Conservation (phyloP, 2,888 invertebrate genomes). For the Melanargia galathea region DNA sequence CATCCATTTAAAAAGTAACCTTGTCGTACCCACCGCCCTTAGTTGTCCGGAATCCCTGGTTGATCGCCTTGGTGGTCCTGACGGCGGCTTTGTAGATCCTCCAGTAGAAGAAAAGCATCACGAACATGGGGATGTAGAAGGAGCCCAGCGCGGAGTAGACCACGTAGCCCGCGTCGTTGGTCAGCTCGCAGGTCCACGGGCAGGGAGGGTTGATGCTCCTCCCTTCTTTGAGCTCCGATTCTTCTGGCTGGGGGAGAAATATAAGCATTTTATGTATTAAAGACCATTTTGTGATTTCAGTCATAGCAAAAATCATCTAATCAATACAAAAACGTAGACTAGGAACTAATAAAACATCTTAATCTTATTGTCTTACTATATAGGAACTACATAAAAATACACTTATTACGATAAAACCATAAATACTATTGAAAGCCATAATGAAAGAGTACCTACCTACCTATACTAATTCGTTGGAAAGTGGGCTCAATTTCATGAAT, state of each 20-base stretch:
- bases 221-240: constrained; percentile 58
- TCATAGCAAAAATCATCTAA: too few species aligned
- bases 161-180: constrained; percentile 97
- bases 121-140: constrained; percentile 98
- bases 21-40: constrained; percentile 77
- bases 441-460: too few species aligned
- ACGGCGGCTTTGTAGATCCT: constrained; percentile 97
- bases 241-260: constrained; percentile 57
- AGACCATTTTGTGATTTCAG: too few species aligned
- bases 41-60: constrained; percentile 94
- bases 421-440: too few species aligned
- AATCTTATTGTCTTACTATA: too few species aligned
- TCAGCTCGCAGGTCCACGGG: constrained; percentile 94
- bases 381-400: too few species aligned
- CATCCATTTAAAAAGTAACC: background rate
- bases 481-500: too few species aligned
- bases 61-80: constrained; percentile 94
- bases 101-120: constrained; percentile 99
- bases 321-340: too few species aligned
- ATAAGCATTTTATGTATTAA: background rate
- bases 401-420: too few species aligned
- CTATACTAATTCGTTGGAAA: too few species aligned
- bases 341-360: too few species aligned
- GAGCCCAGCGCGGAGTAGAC: constrained; percentile 98
- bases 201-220: constrained; percentile 82